Evolutionary conservation across 53 echinoderm and acorn worm species (phyloP).

Genomic region (Antedon mediterranea): DNA sequence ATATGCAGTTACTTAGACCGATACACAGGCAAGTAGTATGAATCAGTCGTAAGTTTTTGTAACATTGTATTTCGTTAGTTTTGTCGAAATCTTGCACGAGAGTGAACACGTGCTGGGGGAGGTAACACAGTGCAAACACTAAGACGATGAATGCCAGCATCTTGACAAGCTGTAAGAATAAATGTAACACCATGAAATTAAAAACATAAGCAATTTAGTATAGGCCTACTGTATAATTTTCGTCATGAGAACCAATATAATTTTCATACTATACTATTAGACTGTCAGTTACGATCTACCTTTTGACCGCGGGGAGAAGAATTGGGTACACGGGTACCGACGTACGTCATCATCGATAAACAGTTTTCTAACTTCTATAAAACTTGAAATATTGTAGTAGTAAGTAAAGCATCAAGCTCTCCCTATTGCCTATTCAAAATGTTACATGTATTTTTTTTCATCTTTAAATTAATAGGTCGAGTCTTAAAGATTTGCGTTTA

Average conservation of each 20-base stretch:
- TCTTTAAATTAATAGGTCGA: background rate
- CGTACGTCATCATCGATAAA: too few relatives aligned
- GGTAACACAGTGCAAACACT: slow-evolving; percentile 75
- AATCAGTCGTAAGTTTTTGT: background rate
- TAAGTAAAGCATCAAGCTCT: too few relatives aligned
- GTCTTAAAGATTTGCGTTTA: background rate
- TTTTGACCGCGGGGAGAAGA: too few relatives aligned
- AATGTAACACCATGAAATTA: background rate
- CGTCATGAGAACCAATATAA: too few relatives aligned
- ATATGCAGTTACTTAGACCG: slow-evolving; percentile 40
- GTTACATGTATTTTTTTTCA: background rate
- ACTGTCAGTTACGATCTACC: too few relatives aligned
- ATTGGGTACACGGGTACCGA: too few relatives aligned
- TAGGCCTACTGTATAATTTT: too few relatives aligned
- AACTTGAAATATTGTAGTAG: too few relatives aligned
- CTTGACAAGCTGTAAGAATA: slow-evolving; percentile 58
- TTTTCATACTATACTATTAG: too few relatives aligned
- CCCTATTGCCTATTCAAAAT: background rate
- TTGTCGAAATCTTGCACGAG: slow-evolving; percentile 65
- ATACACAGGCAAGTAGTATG: background rate
- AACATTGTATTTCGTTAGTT: background rate
- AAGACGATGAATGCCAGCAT: slow-evolving; percentile 93
- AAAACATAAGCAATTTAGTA: background rate
- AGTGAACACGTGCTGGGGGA: slow-evolving; percentile 65
- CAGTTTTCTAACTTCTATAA: too few relatives aligned